Conservation (phyloP, 2,888 invertebrate genomes). For the Ennomos quercinarius region DNA sequence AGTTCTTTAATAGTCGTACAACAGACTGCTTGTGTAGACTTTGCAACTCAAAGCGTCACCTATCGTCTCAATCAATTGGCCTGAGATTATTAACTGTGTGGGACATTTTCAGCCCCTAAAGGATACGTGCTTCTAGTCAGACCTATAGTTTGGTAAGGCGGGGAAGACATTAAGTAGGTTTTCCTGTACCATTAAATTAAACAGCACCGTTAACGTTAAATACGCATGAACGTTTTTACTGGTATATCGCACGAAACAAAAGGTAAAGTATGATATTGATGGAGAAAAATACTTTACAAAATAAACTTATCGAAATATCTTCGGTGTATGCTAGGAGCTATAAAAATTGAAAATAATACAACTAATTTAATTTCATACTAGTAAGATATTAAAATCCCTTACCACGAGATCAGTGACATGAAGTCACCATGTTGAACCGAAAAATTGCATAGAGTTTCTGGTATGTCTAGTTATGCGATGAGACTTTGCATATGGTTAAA, state of each 20-base stretch:
- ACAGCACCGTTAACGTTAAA: constrained; percentile 62
- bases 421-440: constrained; percentile 70
- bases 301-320: constrained; percentile 86
- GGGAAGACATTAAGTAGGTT: constrained; percentile 74
- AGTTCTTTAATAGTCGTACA: too few relatives aligned
- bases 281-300: constrained; percentile 84
- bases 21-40: too few relatives aligned
- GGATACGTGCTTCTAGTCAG: constrained; percentile 46
- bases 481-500: constrained; percentile 1
- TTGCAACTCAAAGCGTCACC: too few relatives aligned
- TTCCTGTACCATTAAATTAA: constrained; percentile 51
- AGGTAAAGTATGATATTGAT: constrained; percentile 79
- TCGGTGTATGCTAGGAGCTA: constrained; percentile 86
- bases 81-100: too few relatives aligned
- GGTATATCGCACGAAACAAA: constrained; percentile 60
- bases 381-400: constrained; percentile 85
- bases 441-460: constrained; percentile 40
- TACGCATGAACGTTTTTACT: constrained; percentile 50
- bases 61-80: too few relatives aligned
- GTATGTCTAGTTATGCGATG: constrained; percentile 38
- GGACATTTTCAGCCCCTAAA: neutral
- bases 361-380: constrained; percentile 85
- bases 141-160: constrained; percentile 62
- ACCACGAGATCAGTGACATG: constrained; percentile 85
- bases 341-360: constrained; percentile 86